Evolutionary conservation across 2,797 vertebrate genomes (phyloP).

Genomic region (Pipistrellus kuhlii): DNA sequence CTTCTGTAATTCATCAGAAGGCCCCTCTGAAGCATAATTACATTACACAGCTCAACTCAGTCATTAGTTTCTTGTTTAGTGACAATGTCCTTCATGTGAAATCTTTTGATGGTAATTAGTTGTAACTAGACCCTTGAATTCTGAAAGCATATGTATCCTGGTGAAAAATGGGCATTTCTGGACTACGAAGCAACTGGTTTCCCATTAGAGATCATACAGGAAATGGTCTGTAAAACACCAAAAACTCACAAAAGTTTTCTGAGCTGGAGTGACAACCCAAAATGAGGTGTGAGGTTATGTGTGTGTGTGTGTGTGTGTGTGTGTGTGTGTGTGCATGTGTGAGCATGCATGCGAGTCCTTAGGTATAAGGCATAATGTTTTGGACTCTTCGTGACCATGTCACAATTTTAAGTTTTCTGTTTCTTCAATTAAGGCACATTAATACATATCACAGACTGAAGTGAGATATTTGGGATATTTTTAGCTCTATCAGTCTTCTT

Average conservation of each 20-base stretch:
- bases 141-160: slow-evolving; percentile 71
- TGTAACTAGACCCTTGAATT: slow-evolving; percentile 83
- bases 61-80: slow-evolving; percentile 77
- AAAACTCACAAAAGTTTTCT: slow-evolving; percentile 77
- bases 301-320: not conserved
- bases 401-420: not conserved
- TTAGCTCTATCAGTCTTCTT: not conserved
- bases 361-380: slow-evolving; percentile 3
- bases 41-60: slow-evolving; percentile 48
- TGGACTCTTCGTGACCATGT: not conserved
- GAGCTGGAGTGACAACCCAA: slow-evolving; percentile 55
- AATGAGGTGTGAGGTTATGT: not conserved
- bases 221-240: slow-evolving; percentile 77
- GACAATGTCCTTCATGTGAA: slow-evolving; percentile 81
- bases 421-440: slow-evolving; percentile 30
- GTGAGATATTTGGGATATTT: not conserved
- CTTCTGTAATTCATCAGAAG: slow-evolving; percentile 67
- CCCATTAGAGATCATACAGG: slow-evolving; percentile 70
- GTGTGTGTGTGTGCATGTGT: not conserved
- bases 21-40: slow-evolving; percentile 58
- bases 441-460: not conserved
- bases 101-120: slow-evolving; percentile 83
- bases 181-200: slow-evolving; percentile 77
- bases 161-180: slow-evolving; percentile 81
- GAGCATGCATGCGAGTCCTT: not conserved